Percentiles rank a stretch among this genome's conserved stretches.
Conservation (phyloP, 2,888 invertebrate genomes). For the Orthosia incerta region DNA sequence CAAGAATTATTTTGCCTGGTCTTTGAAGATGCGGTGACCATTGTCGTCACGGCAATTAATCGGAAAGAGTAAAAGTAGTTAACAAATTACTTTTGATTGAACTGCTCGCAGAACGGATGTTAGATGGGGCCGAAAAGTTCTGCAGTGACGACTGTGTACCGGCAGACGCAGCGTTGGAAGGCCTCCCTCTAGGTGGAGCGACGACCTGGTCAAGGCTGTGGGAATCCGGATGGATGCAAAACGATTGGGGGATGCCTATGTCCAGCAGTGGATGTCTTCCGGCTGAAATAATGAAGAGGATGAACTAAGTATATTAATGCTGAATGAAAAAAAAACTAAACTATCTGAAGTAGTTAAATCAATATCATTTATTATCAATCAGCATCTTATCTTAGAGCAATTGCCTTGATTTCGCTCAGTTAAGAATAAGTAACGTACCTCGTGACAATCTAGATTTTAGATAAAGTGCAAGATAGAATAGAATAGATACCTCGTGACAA, state of each 20-base stretch:
- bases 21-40: not conserved
- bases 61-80: not conserved
- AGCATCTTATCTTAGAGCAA: conserved; percentile 27
- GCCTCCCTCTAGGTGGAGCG: too few relatives aligned
- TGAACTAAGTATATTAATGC: conserved; percentile 1
- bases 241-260: too few relatives aligned
- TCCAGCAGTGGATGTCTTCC: too few relatives aligned
- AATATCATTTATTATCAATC: conserved; percentile 30
- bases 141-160: too few relatives aligned
- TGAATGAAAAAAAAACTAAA: conserved; percentile 16
- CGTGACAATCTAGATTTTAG: conserved; percentile 39
- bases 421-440: conserved; percentile 24
- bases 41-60: not conserved
- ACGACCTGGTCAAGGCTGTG: too few relatives aligned
- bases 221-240: too few relatives aligned
- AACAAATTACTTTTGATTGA: not conserved
- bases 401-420: conserved; percentile 50
- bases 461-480: conserved; percentile 40
- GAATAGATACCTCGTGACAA: conserved; percentile 29
- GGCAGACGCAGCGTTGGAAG: too few relatives aligned
- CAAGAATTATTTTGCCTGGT: not conserved
- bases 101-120: too few relatives aligned
- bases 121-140: too few relatives aligned
- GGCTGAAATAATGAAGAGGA: too few relatives aligned
- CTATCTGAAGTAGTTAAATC: conserved; percentile 34